These are phyloP conservation scores for Glossophaga mutica DNA, from an alignment of 2,797 vertebrate genomes.

Conservation along the genomic window DNA sequence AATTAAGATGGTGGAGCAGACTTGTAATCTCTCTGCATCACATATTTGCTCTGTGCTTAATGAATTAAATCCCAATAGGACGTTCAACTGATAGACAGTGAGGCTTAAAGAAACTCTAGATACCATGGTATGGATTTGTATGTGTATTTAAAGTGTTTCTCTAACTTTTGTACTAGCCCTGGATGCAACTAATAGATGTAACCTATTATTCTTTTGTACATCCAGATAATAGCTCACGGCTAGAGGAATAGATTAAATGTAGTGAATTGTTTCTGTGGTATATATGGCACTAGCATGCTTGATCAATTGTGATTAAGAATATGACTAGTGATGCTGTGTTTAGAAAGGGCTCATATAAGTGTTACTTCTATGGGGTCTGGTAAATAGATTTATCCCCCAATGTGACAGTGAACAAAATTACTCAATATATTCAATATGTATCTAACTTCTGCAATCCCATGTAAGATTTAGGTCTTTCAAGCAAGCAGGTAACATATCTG, in stretches of 20 bases:
- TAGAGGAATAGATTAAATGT: conserved; percentile 67
- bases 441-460: conserved; percentile 43
- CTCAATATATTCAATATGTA: conserved; percentile 64
- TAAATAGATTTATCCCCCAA: conserved; percentile 58
- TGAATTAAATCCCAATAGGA: conserved; percentile 44
- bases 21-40: conserved; percentile 12
- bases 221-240: conserved; percentile 63
- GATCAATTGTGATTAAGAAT: conserved; percentile 68
- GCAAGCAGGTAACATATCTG: conserved; percentile 31
- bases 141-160: conserved; percentile 48
- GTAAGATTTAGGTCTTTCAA: conserved; percentile 55
- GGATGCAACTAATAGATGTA: conserved; percentile 59
- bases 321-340: conserved; percentile 64
- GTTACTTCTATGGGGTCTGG: conserved; percentile 71
- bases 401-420: conserved; percentile 60
- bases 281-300: conserved; percentile 45
- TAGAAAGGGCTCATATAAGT: conserved; percentile 76
- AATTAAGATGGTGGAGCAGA: conserved; percentile 36
- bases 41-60: conserved; percentile 32
- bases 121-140: not conserved
- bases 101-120: conserved; percentile 33
- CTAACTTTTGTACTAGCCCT: conserved; percentile 53
- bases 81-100: conserved; percentile 22
- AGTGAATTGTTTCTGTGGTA: conserved; percentile 35
- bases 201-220: conserved; percentile 69